These are phyloP conservation scores for Tychaedon coryphoeus DNA, from an alignment of 2,113 vertebrate genomes.

Conservation along the genomic window DNA sequence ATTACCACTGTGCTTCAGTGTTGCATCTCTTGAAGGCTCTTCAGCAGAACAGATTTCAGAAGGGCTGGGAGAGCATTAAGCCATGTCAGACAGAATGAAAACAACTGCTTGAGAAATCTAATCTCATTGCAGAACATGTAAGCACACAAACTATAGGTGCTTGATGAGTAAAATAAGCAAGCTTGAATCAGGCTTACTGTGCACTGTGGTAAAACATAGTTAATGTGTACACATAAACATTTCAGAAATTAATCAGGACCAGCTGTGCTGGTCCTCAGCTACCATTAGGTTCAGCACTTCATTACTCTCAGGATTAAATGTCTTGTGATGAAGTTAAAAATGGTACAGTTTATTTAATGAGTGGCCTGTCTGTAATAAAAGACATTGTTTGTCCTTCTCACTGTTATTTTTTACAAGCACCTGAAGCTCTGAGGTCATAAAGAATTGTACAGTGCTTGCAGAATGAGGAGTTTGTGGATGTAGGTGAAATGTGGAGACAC, in stretches of 20 bases:
- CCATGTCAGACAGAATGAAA: neutral
- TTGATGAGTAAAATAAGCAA: slow-evolving; percentile 3
- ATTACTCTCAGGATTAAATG: neutral
- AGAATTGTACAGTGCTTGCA: neutral
- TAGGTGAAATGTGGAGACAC: neutral
- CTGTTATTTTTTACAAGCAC: neutral
- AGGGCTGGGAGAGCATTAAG: neutral
- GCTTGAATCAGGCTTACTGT: neutral
- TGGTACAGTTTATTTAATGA: neutral
- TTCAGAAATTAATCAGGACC: neutral
- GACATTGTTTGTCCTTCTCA: neutral
- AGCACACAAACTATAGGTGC: neutral
- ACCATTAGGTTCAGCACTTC: neutral
- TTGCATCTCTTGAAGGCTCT: slow-evolving; percentile 6
- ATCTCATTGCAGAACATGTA: neutral
- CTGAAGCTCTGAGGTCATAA: neutral
- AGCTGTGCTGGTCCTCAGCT: neutral
- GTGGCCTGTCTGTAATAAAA: neutral
- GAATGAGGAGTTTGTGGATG: neutral
- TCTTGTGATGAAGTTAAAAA: neutral
- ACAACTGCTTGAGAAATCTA: slow-evolving; percentile 10
- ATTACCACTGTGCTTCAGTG: neutral
- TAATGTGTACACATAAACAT: neutral
- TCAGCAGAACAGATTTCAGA: slow-evolving; percentile 18
- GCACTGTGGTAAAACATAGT: neutral